These are phyloP conservation scores for Neopelma chrysocephalum DNA, from an alignment of 2,797 vertebrate species.

Conservation along the genomic window DNA sequence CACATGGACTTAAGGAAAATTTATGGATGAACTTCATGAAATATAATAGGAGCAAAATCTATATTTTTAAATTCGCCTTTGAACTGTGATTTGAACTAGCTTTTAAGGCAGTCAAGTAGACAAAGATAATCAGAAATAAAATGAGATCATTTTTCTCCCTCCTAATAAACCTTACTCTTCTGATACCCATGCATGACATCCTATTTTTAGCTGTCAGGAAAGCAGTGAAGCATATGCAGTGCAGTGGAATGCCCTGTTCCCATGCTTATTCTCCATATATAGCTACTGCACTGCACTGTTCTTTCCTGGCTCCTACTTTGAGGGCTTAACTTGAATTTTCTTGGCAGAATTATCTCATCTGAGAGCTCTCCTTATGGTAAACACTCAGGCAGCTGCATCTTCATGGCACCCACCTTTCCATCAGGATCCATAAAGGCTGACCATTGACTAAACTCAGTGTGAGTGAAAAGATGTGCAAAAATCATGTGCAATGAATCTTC, in stretches of 20 bases:
- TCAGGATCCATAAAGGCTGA: background rate
- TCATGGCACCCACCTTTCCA: background rate
- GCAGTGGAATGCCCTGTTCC: slow-evolving; percentile 11
- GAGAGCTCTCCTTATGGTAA: slow-evolving; percentile 26
- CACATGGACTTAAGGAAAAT: background rate
- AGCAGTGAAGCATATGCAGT: background rate
- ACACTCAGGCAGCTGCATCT: background rate
- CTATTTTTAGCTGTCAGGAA: slow-evolving; percentile 22
- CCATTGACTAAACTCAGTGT: background rate
- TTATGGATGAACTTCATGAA: background rate
- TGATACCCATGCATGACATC: background rate
- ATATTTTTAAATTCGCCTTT: background rate
- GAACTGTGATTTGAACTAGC: background rate
- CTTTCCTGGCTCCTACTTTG: background rate
- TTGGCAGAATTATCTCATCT: slow-evolving; percentile 25
- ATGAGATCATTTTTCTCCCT: background rate
- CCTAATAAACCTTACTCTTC: background rate
- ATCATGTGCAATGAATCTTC: background rate
- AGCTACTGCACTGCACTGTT: background rate
- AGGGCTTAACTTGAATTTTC: slow-evolving; percentile 5
- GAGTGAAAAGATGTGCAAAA: background rate
- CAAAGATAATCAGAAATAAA: background rate
- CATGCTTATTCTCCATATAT: slow-evolving; percentile 36
- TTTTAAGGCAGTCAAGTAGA: background rate
- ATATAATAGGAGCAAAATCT: background rate